Conservation (phyloP, 2,888 invertebrate species). For the Andrena hattorfiana region DNA sequence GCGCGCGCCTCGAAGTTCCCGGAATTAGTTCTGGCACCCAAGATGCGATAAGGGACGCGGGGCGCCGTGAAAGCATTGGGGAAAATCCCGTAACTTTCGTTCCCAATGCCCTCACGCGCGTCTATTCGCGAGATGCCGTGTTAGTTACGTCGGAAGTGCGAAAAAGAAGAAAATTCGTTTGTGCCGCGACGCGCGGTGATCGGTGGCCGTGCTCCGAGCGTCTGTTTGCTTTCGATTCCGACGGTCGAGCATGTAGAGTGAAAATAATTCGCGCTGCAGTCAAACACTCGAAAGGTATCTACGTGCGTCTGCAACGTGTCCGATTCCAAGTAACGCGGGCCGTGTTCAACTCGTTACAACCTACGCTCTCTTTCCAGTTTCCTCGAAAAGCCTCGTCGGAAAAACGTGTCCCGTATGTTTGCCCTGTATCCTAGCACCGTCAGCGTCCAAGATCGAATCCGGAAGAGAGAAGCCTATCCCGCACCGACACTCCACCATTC, state of each 20-base stretch:
- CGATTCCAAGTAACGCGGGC: neutral
- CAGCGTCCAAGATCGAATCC: neutral
- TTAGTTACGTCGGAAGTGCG: constrained; percentile 29
- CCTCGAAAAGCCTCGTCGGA: neutral
- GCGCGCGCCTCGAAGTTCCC: constrained; percentile 47
- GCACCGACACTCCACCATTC: neutral
- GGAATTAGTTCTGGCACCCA: constrained; percentile 59
- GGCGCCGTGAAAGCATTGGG: constrained; percentile 47
- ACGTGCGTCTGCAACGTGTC: neutral
- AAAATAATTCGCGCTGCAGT: neutral
- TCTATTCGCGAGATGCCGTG: constrained; percentile 32
- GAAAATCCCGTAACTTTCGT: constrained; percentile 50
- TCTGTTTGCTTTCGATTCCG: constrained; percentile 8
- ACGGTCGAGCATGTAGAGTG: neutral
- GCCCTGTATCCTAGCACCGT: neutral
- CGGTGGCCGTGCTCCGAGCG: neutral
- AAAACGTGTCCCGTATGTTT: neutral
- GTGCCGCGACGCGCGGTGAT: neutral
- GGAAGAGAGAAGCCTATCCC: constrained; percentile 6
- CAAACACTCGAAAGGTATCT: constrained; percentile 23
- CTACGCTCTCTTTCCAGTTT: constrained; percentile 12
- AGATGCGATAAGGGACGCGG: constrained; percentile 44
- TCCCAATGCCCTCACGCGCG: constrained; percentile 22
- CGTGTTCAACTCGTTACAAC: neutral
- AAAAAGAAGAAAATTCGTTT: neutral